Evolutionary conservation across 2,113 vertebrate species (phyloP).

Genomic region (Aramus guarauna): DNA sequence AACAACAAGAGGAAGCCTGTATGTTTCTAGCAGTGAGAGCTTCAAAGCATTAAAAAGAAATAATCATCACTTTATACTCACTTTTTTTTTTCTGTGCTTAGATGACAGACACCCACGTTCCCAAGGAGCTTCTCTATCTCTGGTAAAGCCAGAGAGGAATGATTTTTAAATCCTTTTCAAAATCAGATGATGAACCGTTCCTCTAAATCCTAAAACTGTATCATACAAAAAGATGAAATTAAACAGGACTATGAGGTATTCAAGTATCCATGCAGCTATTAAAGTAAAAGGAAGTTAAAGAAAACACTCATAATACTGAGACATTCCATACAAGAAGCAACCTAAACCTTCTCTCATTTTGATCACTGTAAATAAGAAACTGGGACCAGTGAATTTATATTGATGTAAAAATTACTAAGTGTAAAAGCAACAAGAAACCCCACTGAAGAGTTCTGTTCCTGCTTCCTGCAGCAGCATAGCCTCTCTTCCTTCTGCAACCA

Average conservation of each 20-base stretch:
- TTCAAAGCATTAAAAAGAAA: conserved; percentile 39
- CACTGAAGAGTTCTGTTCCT: not conserved
- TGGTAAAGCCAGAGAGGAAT: not conserved
- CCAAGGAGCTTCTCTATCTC: not conserved
- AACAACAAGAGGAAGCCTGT: not conserved
- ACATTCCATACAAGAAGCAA: not conserved
- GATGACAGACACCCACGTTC: conserved; percentile 1
- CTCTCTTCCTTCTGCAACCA: not conserved
- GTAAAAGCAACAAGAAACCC: not conserved
- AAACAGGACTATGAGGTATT: not conserved
- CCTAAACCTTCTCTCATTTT: not conserved
- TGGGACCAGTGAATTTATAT: not conserved
- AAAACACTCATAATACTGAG: not conserved
- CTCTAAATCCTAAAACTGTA: not conserved
- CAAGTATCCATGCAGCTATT: not conserved
- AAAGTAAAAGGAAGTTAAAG: not conserved
- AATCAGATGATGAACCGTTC: not conserved
- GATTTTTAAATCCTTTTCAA: not conserved
- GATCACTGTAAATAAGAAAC: not conserved
- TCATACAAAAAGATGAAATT: not conserved
- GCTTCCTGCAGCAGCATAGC: not conserved
- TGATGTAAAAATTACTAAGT: not conserved
- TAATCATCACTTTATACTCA: not conserved
- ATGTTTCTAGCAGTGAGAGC: not conserved
- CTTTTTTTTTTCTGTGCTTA: not conserved